Evolutionary conservation across 2,113 vertebrate genomes (phyloP).

Genomic region (Vulpes vulpes): DNA sequence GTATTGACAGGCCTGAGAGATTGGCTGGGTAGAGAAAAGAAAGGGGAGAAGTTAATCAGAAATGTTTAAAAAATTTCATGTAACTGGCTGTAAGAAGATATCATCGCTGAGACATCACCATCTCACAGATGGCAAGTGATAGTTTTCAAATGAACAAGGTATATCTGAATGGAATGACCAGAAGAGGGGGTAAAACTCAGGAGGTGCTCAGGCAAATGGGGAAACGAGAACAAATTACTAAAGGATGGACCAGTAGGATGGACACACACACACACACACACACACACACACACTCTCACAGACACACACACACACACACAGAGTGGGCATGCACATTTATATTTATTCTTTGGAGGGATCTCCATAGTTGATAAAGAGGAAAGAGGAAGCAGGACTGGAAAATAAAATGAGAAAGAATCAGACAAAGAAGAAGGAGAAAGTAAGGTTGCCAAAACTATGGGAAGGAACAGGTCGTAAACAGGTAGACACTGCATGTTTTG

Average conservation of each 20-base stretch:
- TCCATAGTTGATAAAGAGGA: neutral
- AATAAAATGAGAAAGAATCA: constrained; percentile 32
- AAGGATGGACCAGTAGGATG: neutral
- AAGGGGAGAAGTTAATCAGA: constrained; percentile 19
- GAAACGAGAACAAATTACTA: neutral
- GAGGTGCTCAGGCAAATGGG: neutral
- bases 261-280: neutral
- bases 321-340: neutral
- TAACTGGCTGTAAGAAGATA: neutral
- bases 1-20: neutral
- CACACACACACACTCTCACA: too few species aligned
- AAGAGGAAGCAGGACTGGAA: neutral
- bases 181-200: neutral
- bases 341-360: neutral
- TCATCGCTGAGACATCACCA: neutral
- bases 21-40: neutral
- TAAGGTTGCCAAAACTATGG: neutral
- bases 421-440: neutral
- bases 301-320: neutral
- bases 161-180: constrained; percentile 3
- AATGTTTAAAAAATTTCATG: neutral
- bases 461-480: neutral
- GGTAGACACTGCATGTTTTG: neutral
- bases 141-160: neutral
- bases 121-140: neutral